Conservation (phyloP, 2,113 vertebrate genomes). For the Rhabdornis inornatus region DNA sequence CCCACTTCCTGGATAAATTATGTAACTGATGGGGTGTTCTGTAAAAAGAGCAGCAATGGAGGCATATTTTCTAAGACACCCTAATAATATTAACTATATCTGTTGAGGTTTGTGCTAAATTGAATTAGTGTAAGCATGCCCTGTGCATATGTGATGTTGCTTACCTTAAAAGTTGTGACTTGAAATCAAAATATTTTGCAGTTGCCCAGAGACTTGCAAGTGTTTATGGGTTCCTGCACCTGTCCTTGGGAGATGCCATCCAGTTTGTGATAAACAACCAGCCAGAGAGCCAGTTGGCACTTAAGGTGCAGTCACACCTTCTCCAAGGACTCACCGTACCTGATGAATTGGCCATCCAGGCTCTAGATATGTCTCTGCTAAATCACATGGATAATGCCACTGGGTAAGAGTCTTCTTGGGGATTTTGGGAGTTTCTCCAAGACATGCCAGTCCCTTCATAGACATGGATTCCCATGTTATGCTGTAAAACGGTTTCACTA, state of each 20-base stretch:
- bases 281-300: conserved; percentile 75
- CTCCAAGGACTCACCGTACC: conserved; percentile 79
- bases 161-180: not conserved
- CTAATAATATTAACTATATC: not conserved
- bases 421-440: not conserved
- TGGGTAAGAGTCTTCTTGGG: conserved; percentile 60
- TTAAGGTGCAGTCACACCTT: conserved; percentile 77
- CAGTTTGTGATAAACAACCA: conserved; percentile 73
- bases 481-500: not conserved
- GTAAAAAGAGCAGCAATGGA: not conserved
- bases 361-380: conserved; percentile 85
- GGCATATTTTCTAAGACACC: not conserved
- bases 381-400: conserved; percentile 71
- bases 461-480: not conserved
- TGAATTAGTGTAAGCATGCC: not conserved
- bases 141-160: not conserved
- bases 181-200: conserved; percentile 69
- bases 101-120: not conserved
- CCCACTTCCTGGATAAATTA: not conserved
- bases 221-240: conserved; percentile 77
- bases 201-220: conserved; percentile 83
- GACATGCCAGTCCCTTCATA: not conserved
- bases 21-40: not conserved
- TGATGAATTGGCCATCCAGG: conserved; percentile 85
- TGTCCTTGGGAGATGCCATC: conserved; percentile 84